A percentile compares a stretch with the other conserved stretches of the same genome.
These are phyloP conservation scores for Platysteira castanea DNA, from an alignment of 2,113 vertebrate species.

Conservation along the genomic window DNA sequence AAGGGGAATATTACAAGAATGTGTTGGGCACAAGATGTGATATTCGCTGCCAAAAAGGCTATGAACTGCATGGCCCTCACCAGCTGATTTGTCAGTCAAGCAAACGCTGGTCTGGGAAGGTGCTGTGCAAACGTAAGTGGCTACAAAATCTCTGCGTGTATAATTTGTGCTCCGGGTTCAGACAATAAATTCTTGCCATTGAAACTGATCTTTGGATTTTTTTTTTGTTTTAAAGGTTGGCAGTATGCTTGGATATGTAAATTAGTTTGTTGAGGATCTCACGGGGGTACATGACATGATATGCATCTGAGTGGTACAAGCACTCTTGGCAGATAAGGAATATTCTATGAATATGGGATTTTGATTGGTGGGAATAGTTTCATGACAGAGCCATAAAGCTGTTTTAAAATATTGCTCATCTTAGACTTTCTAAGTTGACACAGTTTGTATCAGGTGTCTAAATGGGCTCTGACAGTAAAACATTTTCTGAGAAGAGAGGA, in stretches of 20 bases:
- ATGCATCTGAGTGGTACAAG: background rate
- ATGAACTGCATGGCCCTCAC: slow-evolving; percentile 82
- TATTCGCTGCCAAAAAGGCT: slow-evolving; percentile 90
- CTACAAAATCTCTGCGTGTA: background rate
- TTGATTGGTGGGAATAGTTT: background rate
- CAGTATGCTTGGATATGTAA: background rate
- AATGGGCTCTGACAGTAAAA: background rate
- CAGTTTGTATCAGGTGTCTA: background rate
- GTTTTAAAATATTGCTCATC: background rate
- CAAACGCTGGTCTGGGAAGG: slow-evolving; percentile 94
- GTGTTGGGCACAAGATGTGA: slow-evolving; percentile 89
- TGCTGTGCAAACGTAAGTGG: slow-evolving; percentile 89
- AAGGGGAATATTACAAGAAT: slow-evolving; percentile 86
- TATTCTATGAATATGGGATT: background rate
- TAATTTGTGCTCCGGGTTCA: background rate
- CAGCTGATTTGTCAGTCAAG: slow-evolving; percentile 90
- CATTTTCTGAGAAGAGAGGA: background rate
- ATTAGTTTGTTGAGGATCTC: background rate
- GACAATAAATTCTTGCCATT: background rate
- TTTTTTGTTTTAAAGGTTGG: background rate
- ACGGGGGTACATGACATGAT: background rate
- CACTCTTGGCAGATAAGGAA: background rate
- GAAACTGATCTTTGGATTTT: background rate
- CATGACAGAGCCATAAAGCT: background rate
- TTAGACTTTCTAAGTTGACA: background rate